Conservation (phyloP, 2,113 vertebrate genomes). For the Tychaedon coryphoeus region DNA sequence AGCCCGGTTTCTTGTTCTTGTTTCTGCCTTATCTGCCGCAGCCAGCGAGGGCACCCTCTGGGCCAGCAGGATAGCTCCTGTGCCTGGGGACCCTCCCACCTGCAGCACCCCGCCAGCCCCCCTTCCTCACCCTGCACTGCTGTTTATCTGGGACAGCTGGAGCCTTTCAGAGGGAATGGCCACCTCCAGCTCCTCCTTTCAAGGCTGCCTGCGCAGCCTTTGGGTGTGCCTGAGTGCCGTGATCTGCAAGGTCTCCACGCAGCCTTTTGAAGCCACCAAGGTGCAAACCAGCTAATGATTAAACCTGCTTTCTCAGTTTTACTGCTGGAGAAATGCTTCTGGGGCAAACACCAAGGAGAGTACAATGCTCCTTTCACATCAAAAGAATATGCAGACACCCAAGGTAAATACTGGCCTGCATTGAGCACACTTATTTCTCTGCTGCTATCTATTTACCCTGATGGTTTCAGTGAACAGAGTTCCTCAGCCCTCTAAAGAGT, state of each 20-base stretch:
- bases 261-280: background rate
- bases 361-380: conserved; percentile 21
- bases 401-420: background rate
- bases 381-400: background rate
- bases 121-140: background rate
- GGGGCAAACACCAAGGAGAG: background rate
- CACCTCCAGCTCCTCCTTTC: background rate
- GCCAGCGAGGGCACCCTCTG: background rate
- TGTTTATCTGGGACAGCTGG: background rate
- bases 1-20: background rate
- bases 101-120: background rate
- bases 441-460: conserved; percentile 1
- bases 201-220: background rate
- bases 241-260: background rate
- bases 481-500: background rate
- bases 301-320: conserved; percentile 23
- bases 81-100: background rate
- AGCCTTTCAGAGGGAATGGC: background rate
- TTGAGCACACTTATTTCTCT: background rate
- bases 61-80: accelerated
- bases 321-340: conserved; percentile 12
- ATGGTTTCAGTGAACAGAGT: background rate
- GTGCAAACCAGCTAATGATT: conserved; percentile 48
- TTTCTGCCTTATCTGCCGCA: background rate
- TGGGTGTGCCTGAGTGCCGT: background rate